Base-by-base conservation (phyloP, 2,888 invertebrate species). In the Nebria brevicollis region DNA sequence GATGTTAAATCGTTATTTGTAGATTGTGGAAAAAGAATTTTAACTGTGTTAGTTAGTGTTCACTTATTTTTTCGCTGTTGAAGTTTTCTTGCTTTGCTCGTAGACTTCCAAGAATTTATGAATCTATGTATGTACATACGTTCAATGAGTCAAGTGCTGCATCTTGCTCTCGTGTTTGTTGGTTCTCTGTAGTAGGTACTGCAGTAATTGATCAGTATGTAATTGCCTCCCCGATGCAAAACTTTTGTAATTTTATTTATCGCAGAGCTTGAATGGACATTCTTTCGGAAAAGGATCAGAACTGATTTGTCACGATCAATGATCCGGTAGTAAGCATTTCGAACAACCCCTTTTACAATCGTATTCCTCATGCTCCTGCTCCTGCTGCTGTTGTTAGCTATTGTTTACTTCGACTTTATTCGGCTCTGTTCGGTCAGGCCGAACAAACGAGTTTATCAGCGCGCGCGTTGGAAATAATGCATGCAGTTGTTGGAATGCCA, bases 361-460 rank as follows among this genome's bases (percentile, higher is more conserved):
- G 54, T 54, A 54, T 54, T 54, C 54, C 54, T 54, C 54, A 8
- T 68, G 20, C 34, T 54, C 54, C 54, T 68, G 20, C 68, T 68
- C 13, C n/a, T 13, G 68, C 25, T 68, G 15, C 68, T 25, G 26
- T 70, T 34, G 34, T 70, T 26, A 70, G 70, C 70, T 54, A 70
- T 70, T 70, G 70, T 70, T 70, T 70, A 70, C 70, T 70, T 70
- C 70, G 70, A 34, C 70, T 34, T 34, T 26, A 13, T 25, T 34
- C 70, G 70, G 70, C 70, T 70, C 13, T 34, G 70, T 20, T 70
- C 70, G 70, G 70, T 20, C 25, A 34, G 70, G 41, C 73, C 72
- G 66, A 73, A 73, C 73, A 73, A 73, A 78, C 72, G 78, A 73
- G 66, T 78, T 78, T 70, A 70, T 70, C 70, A 70, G 20, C 70